Percentiles rank a stretch among this genome's conserved stretches.
Conservation (phyloP, 2,888 invertebrate genomes). For the Pristionchus arcanus region DNA sequence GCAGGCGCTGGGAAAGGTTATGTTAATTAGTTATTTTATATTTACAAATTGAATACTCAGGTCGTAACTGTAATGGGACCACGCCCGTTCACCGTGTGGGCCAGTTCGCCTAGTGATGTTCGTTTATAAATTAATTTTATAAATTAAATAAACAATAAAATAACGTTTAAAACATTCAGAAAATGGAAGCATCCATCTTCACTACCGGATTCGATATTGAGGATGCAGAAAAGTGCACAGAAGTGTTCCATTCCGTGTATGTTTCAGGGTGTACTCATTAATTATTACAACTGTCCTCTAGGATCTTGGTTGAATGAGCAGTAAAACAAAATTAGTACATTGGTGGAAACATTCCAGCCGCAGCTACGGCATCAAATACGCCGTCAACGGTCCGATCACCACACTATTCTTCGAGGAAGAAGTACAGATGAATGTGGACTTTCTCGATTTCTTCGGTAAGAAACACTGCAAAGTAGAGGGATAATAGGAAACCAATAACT, state of each 20-base stretch:
- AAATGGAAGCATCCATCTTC: constrained; percentile 34
- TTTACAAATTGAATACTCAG: not conserved
- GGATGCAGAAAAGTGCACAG: constrained; percentile 7
- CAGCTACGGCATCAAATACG: constrained; percentile 27
- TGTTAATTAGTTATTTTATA: not conserved
- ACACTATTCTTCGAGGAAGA: constrained; percentile 40
- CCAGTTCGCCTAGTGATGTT: constrained; percentile 26
- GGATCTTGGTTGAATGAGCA: too few relatives aligned
- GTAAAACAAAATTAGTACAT: not conserved
- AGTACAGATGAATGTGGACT: constrained; percentile 46
- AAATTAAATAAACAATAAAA: too few relatives aligned
- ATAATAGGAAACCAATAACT: not conserved
- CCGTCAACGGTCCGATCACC: constrained; percentile 36
- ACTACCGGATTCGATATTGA: constrained; percentile 33
- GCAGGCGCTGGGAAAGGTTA: constrained; percentile 16
- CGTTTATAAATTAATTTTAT: too few relatives aligned
- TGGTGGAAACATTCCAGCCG: constrained; percentile 13
- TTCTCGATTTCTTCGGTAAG: constrained; percentile 9
- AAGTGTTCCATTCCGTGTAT: constrained; percentile 14
- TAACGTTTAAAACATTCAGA: not conserved
- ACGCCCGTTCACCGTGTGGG: constrained; percentile 41
- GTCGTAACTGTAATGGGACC: constrained; percentile 20
- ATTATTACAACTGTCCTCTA: too few relatives aligned
- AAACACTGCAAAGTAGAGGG: not conserved
- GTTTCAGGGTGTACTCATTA: not conserved